These are phyloP conservation scores for Arrhamphus sclerolepis DNA, from an alignment of 2,797 vertebrate species.

Conservation along the genomic window DNA sequence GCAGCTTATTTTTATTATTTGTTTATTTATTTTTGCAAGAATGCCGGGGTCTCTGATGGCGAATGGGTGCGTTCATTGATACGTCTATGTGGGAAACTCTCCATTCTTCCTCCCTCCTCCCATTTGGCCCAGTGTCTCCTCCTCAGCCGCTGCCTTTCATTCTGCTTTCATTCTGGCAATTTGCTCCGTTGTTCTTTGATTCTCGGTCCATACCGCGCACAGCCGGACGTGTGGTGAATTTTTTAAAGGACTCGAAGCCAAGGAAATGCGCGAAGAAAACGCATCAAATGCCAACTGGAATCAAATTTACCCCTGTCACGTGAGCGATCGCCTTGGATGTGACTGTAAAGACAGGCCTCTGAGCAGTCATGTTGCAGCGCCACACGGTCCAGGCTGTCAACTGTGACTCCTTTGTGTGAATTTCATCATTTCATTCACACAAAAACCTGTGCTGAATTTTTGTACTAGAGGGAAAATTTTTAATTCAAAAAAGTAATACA, in stretches of 20 bases:
- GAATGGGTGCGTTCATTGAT: slow-evolving; percentile 85
- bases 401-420: slow-evolving; percentile 29
- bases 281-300: slow-evolving; percentile 10
- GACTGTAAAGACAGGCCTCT: too few relatives aligned
- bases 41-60: slow-evolving; percentile 75
- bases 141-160: slow-evolving; percentile 37
- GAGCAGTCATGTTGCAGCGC: slow-evolving; percentile 18
- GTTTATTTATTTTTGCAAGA: slow-evolving; percentile 53
- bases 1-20: slow-evolving; percentile 23
- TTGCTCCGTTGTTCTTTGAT: slow-evolving; percentile 7
- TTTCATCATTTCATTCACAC: slow-evolving; percentile 14
- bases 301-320: too few relatives aligned
- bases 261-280: not conserved
- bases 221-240: not conserved
- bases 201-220: slow-evolving; percentile 1
- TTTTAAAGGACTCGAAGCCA: too few relatives aligned
- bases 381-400: slow-evolving; percentile 6
- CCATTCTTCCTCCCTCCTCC: slow-evolving; percentile 67
- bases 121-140: slow-evolving; percentile 54
- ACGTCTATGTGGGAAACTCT: slow-evolving; percentile 80
- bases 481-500: too few relatives aligned
- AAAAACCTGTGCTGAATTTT: slow-evolving; percentile 6
- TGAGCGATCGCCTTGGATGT: too few relatives aligned
- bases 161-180: not conserved
- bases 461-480: not conserved